A percentile compares a stretch with the other conserved stretches of the same genome.
phyloP scores from a whole-genome alignment of 2,888 invertebrate species.

The Willowsia nigromaculata region DNA sequence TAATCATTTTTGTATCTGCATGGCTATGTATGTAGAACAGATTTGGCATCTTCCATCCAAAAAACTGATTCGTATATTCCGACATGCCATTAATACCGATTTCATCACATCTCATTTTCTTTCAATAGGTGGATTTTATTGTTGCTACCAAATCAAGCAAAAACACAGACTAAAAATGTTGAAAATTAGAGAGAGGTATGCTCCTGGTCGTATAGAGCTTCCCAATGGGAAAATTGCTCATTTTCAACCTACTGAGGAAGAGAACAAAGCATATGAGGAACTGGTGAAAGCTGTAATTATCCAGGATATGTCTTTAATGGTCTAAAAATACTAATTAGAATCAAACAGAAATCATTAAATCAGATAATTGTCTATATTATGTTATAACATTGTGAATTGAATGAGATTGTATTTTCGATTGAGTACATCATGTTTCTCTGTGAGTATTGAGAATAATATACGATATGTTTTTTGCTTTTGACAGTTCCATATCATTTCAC shows the following conservation, averaged over 20 bases:
- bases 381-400: too few relatives aligned
- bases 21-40: conserved; percentile 30
- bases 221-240: conserved; percentile 56
- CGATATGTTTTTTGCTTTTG: too few relatives aligned
- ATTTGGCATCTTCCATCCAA: neutral
- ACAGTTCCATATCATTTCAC: too few relatives aligned
- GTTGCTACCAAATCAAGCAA: neutral
- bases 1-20: conserved; percentile 1
- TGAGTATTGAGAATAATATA: too few relatives aligned
- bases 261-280: conserved; percentile 70
- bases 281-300: conserved; percentile 62
- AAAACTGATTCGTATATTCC: neutral
- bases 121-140: conserved; percentile 15
- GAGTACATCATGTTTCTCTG: too few relatives aligned
- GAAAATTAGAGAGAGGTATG: conserved; percentile 39
- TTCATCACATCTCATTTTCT: neutral
- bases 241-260: conserved; percentile 61
- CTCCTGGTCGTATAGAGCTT: conserved; percentile 67
- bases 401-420: too few relatives aligned
- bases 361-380: too few relatives aligned
- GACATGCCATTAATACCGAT: too few relatives aligned
- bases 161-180: conserved; percentile 7
- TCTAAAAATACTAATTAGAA: neutral
- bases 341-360: too few relatives aligned
- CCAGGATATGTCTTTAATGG: conserved; percentile 28